Percentiles rank a stretch among this genome's conserved stretches.
Evolutionary conservation across 2,113 vertebrate genomes (phyloP).

Genomic region (Catagonus wagneri): DNA sequence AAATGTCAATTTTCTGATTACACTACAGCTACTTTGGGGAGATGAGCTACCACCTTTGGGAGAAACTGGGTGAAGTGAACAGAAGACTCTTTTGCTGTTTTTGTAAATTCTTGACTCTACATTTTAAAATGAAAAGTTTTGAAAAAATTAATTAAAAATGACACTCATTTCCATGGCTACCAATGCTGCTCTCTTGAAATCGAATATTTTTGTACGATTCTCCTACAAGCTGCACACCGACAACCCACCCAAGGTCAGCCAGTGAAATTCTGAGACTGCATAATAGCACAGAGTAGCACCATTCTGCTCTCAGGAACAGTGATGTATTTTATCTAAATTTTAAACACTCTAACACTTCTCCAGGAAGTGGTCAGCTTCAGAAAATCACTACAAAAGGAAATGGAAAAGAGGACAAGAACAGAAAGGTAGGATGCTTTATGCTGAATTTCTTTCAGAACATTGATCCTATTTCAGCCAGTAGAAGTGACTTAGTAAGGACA

Average conservation of each 20-base stretch:
- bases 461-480: not conserved
- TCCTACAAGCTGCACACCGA: not conserved
- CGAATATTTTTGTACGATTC: not conserved
- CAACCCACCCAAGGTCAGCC: not conserved
- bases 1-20: not conserved
- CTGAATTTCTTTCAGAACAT: not conserved
- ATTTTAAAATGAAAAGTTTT: slow-evolving; percentile 8
- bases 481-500: slow-evolving; percentile 15
- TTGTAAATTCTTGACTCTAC: not conserved
- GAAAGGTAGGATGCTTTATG: slow-evolving; percentile 14
- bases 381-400: not conserved
- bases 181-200: not conserved
- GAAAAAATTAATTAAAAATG: not conserved
- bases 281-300: not conserved
- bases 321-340: not conserved
- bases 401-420: not conserved
- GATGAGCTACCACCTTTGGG: not conserved
- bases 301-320: not conserved
- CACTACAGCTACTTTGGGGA: not conserved
- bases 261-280: not conserved
- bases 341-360: not conserved
- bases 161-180: not conserved
- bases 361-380: not conserved
- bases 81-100: not conserved
- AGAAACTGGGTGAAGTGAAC: not conserved